phyloP scores from a whole-genome alignment of 2,113 vertebrate species.

The Campylomormyrus tamandua region DNA sequence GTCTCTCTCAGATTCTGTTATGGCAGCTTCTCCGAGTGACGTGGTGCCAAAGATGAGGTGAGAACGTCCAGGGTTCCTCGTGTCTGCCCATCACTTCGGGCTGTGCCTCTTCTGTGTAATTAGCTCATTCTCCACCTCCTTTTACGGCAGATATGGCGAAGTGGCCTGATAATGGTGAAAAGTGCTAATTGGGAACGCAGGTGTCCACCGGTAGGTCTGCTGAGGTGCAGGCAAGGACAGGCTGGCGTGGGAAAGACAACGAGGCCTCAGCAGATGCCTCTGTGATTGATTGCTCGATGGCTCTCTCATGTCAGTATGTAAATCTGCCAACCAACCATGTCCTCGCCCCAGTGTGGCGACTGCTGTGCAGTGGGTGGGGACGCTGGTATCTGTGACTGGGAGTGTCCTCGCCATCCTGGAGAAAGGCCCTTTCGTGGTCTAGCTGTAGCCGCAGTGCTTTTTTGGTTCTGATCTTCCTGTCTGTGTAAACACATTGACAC shows the following conservation, averaged over 20 bases:
- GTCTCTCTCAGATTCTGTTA: not conserved
- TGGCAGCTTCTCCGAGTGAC: not conserved
- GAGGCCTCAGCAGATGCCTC: not conserved
- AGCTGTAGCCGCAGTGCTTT: not conserved
- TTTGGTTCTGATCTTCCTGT: not conserved
- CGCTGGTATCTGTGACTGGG: not conserved
- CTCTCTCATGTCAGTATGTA: not conserved
- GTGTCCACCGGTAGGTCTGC: not conserved
- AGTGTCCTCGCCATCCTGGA: not conserved
- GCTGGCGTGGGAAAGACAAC: not conserved
- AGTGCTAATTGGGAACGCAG: conserved; percentile 4
- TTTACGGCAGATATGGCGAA: conserved; percentile 19
- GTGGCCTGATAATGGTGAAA: conserved; percentile 36
- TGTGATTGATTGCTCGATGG: not conserved
- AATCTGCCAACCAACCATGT: not conserved
- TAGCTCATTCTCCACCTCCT: conserved; percentile 25
- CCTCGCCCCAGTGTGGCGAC: not conserved
- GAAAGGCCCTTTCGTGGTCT: not conserved
- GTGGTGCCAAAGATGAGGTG: not conserved
- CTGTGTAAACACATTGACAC: not conserved
- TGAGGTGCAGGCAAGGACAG: not conserved
- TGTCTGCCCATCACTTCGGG: not conserved
- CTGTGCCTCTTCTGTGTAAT: conserved; percentile 17
- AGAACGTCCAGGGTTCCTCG: not conserved
- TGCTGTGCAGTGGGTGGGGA: not conserved